These are phyloP conservation scores for Platanista minor DNA, from an alignment of 2,113 vertebrate genomes.

Conservation along the genomic window DNA sequence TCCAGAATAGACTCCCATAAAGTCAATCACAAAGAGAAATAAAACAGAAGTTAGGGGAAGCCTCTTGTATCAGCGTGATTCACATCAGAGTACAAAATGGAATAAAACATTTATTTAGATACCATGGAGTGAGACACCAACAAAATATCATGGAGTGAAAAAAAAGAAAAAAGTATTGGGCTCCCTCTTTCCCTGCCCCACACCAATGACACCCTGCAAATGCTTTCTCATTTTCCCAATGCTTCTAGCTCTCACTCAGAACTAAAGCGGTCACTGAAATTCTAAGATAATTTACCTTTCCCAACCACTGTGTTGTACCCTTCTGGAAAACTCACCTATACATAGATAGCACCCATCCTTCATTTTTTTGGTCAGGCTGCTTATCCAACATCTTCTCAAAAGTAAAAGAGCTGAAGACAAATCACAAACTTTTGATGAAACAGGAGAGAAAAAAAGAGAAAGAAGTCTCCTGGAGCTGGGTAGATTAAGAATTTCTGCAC, in stretches of 20 bases:
- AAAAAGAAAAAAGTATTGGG: neutral
- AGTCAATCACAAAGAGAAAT: neutral
- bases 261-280: neutral
- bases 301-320: neutral
- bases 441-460: neutral
- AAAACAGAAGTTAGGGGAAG: neutral
- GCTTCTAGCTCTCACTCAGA: neutral
- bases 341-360: neutral
- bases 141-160: neutral
- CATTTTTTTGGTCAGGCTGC: neutral
- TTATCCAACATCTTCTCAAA: neutral
- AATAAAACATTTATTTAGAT: neutral
- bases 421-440: neutral
- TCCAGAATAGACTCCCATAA: neutral
- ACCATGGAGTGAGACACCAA: neutral
- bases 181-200: no score
- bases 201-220: neutral
- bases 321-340: neutral
- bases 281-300: neutral
- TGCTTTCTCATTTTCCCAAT: neutral
- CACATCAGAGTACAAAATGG: neutral
- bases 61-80: neutral
- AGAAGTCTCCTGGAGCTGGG: neutral
- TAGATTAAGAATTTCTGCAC: slow-evolving; percentile 11
- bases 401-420: neutral